phyloP scores from a whole-genome alignment of 2,113 vertebrate species.

The Girardinichthys multiradiatus region DNA sequence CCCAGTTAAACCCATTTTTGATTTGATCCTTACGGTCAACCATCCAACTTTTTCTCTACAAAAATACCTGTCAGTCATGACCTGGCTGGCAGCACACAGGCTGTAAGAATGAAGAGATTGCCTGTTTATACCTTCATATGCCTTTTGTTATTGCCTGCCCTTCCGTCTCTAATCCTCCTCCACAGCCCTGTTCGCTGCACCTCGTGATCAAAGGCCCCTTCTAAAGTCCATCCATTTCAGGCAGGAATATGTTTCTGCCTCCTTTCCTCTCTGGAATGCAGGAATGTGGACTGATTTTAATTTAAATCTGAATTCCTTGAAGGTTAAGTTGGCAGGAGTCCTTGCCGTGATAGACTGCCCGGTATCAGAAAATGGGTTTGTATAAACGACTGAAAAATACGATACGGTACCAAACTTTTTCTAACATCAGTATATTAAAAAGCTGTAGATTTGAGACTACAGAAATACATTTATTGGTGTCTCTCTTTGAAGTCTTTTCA shows the following conservation, averaged over 20 bases:
- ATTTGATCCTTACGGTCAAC: conserved; percentile 11
- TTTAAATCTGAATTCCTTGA: conserved; percentile 48
- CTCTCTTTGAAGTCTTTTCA: conserved; percentile 2
- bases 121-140: conserved; percentile 53
- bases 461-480: conserved; percentile 21
- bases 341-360: neutral
- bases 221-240: conserved; percentile 59
- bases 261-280: conserved; percentile 32
- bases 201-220: conserved; percentile 74
- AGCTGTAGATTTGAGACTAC: conserved; percentile 26
- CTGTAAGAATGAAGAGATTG: conserved; percentile 12
- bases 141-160: conserved; percentile 30
- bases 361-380: conserved; percentile 57
- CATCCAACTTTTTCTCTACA: conserved; percentile 7
- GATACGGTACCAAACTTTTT: neutral
- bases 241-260: conserved; percentile 43
- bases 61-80: conserved; percentile 6
- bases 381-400: conserved; percentile 21
- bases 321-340: conserved; percentile 18
- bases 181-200: conserved; percentile 57
- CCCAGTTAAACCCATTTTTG: neutral
- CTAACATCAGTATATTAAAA: conserved; percentile 5
- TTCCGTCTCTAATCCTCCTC: conserved; percentile 31
- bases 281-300: conserved; percentile 47
- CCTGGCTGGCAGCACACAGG: conserved; percentile 20